Evolutionary conservation across 2,113 vertebrate genomes (phyloP), one percentile per base, ranked within the genome.

Genomic region (Plectropomus leopardus): DNA sequence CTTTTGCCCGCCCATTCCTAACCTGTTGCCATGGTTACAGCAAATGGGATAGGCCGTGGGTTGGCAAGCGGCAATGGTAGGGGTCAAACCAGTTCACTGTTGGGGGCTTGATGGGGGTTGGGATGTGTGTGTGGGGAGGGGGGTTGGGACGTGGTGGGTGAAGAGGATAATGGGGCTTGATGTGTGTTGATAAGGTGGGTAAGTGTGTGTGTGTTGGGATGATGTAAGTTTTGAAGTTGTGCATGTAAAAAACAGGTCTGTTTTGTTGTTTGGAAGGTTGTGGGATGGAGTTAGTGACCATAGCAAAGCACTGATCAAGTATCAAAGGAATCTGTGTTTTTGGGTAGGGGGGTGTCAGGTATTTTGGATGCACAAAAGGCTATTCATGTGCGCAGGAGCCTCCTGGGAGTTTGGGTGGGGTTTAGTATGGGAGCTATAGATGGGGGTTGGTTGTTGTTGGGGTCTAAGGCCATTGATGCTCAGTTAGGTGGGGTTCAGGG

Each of bases 21-120:
- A 85, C 85, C 66, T 69, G 92, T 90, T 90, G 77, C 84, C 82
- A 91, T 90, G 82, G 90, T 89, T 82, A 63, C 80, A 72, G 58
- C 88, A 82, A 88, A 87, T 87, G 58, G 71, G 50, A 68, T 32
- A 50, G 69, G 76, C 74, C 14, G 9, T 61, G 32, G 83, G 72
- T 55, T 78, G 59, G 78, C 67, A 73, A 76, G 85, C 51, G 40
- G 63, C 8, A 36, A 28, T 15, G 21, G 45, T 21, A 50, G 30
- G 74, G 89, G 86, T 88, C 78, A 86, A 71, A 78, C 51, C 32
- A 78, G 87, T 88, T 89, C 82, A 78, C 48, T 40, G 47, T 78
- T 69, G 78, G 79, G 64, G 73, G 76, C 74, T 76, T 47, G 73
- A 16, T 81, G 83, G 79, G 83, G 88, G 76, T 64, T 84, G 89